Evolutionary conservation across 2,888 invertebrate species (phyloP), one percentile per base, ranked within the genome.

Genomic region (Incurvaria masculella): DNA sequence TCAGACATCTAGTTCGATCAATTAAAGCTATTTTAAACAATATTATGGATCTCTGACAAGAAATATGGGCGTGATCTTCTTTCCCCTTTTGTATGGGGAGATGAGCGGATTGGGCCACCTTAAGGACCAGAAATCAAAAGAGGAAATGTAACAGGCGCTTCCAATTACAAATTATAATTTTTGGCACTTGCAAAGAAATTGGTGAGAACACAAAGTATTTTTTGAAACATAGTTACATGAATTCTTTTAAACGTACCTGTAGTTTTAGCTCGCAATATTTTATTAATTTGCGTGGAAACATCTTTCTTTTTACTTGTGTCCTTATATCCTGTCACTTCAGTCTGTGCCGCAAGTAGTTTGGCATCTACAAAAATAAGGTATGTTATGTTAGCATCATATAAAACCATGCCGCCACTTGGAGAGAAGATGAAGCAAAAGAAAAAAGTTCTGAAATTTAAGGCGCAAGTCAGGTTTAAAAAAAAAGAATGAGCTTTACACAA

Each of bases 321-420:
- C 50, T 62, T 62, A 21, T 53, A 52, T 33, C 58, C 54, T 51
- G 74, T 69, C 42, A 76, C 57, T 61, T 72, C 62, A 0, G 75
- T 69, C 64, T 72, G 70, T 4, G 75, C 55, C 1, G 76, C 73
- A 49, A 76, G 60, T 52, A 78, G 68, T 59, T 76, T 70, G 46
- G 75, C 66, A 61, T 70, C 78, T 78, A 63, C 46, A 63, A n/a
- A n/a, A n/a, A n/a, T n/a, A n/a, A n/a, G n/a, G n/a, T n/a, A n/a
- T n/a, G n/a, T n/a, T n/a, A n/a, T n/a, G n/a, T n/a, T n/a, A n/a
- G n/a, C n/a, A n/a, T n/a, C n/a, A n/a, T n/a, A n/a, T n/a, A n/a
- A n/a, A n/a, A n/a, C n/a, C n/a, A n/a, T n/a, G n/a, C n/a, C n/a
- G n/a, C n/a, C n/a, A n/a, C n/a, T n/a, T n/a, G n/a, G n/a, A n/a